Base-by-base conservation (phyloP, 2,113 vertebrate genomes). In the Takifugu flavidus region DNA sequence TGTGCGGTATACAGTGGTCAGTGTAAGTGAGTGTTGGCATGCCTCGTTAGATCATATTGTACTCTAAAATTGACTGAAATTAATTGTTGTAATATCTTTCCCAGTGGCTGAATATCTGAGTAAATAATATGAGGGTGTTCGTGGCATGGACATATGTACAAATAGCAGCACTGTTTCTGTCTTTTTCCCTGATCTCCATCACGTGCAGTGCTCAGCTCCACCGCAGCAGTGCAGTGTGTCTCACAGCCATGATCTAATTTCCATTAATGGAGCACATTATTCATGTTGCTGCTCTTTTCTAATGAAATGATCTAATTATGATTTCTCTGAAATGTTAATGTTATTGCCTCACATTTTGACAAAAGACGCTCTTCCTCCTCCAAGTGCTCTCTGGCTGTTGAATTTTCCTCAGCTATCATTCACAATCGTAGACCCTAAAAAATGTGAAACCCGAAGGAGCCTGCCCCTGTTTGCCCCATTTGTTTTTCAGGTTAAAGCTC, bases 11-110 rank as follows among this genome's bases (percentile, higher is more conserved):
- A 82, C 66, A 78, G 73, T 85, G 82, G 78, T 85, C 58, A 66
- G 70, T 84, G 68, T 80, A 72, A 76, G 60, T 79, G 73, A 75
- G 84, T 82, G 76, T 85, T 56, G 70, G 81, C 79, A 85, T 82
- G 84, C 73, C 63, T 78, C 72, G 81, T 83, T 76, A 61, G 53
- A 86, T 75, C 73, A 71, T 74, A 84, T 47, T 75, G 49, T 79
- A 73, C 74, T 60, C 77, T 56, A 65, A 79, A 82, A 84, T 50
- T 79, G 59, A 77, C 57, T 72, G 72, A 59, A 80, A 88, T 82
- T 63, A 62, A 75, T 81, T 82, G 65, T 53, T 62, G 74, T 74
- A 67, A 46, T 73, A 74, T 82, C 28, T 77, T 69, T 54, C 74
- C 75, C 65, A 53, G 59, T 76, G 59, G 51, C 65, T 73, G 75